A percentile compares a stretch with the other conserved stretches of the same genome.
Conservation (phyloP, 2,113 vertebrate genomes). For the Aldabrachelys gigantea region DNA sequence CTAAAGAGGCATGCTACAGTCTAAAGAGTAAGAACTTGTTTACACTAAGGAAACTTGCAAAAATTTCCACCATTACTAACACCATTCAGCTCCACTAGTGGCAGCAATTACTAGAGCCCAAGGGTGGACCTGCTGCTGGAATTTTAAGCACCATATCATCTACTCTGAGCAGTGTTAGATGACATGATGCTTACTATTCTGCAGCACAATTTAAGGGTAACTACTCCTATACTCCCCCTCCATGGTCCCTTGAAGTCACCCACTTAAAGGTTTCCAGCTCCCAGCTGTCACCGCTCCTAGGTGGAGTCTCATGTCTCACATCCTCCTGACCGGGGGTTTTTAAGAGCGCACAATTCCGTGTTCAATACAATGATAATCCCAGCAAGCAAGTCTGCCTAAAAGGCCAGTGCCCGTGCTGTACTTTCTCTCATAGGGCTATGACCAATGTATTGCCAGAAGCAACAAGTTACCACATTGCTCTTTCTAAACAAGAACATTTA, state of each 20-base stretch:
- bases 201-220: not conserved
- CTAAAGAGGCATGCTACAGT: conserved; percentile 4
- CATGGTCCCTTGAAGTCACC: no score
- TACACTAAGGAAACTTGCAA: conserved; percentile 11
- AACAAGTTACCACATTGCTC: not conserved
- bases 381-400: no score
- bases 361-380: no score
- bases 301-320: no score
- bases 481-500: not conserved
- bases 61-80: not conserved
- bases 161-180: not conserved
- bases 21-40: conserved; percentile 37
- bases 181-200: conserved; percentile 34
- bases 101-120: not conserved
- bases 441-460: not conserved
- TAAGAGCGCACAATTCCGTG: no score
- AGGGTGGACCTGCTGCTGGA: not conserved
- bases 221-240: no score
- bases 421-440: not conserved
- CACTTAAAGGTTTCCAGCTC: no score
- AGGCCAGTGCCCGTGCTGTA: no score
- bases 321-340: no score
- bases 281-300: no score
- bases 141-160: not conserved
- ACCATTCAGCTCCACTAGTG: not conserved